Evolutionary conservation across 2,797 vertebrate species (phyloP), one percentile per base, ranked within the genome.

Genomic region (Dromococcyx pavoninus): DNA sequence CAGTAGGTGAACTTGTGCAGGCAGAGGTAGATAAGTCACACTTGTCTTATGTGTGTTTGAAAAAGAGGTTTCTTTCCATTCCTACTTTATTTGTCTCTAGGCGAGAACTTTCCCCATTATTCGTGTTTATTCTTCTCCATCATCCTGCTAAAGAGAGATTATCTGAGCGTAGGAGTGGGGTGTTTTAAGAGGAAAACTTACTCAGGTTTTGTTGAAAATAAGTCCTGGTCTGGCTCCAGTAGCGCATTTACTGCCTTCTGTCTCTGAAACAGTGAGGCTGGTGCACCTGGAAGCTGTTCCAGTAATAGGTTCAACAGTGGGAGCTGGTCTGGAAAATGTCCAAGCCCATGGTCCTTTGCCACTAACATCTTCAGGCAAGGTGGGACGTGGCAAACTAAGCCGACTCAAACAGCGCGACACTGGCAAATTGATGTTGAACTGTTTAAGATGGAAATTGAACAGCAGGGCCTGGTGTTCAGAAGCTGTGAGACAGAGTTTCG

Each of bases 361-460:
- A 72, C 57, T 54, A 15, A 37, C 0, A 0, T 77, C 62, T 86
- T 62, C 43, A 66, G 67, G 72, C 82, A 69, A 89, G n/a, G 61
- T 88, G 79, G 39, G n/a, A 88, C 9, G 4, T 86, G 61, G 54
- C 65, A 89, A 92, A 80, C 44, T 30, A 50, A 88, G 82, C 69
- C 3, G 25, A 67, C 39, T 88, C 79, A 62, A 53, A 11, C 79
- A 64, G 79, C 0, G 1, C 2, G 0, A 41, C 37, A 60, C 60
- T 65, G 65, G 69, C 41, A 93, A 82, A 89, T 57, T 83, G 37
- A 48, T 75, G 91, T 86, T 65, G 37, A 89, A 62, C 62, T 80
- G 44, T 56, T 86, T 74, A 90, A 86, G 66, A 78, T 72, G 62
- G 46, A 81, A 93, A 91, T 92, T 91, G 91, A 72, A 13, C 91